Base-by-base conservation (phyloP, 1,140 invertebrate genomes). In the Drosophila sechellia region DNA sequence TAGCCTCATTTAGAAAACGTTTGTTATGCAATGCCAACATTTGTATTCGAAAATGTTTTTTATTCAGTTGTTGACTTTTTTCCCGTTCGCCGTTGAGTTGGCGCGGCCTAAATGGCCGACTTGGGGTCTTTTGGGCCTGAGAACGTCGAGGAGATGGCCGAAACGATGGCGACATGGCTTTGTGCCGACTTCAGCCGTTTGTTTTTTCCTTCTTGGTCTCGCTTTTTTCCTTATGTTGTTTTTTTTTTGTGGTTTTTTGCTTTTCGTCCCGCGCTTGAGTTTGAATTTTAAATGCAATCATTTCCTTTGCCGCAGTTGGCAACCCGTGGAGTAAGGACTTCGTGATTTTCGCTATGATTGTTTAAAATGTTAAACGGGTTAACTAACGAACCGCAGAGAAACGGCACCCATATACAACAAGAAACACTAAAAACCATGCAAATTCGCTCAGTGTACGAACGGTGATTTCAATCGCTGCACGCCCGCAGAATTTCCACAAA, bases 11-110 rank as follows among this genome's bases (percentile, higher is more conserved):
- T 91, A 91, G 83, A 89, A 89, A 91, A 91, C 89, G 89, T 91
- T 91, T 91, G 89, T 91, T 91, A 91, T 91, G 89, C 87, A 91
- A 91, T 90, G 89, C 89, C 89, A 91, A 89, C 89, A 91, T 90
- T 91, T 91, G 83, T 90, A 85, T 90, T 90, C 85, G 85, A 90
- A 90, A 90, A 90, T 90, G 85, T 90, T 90, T 90, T 90, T 90
- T 90, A 84, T 89, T 90, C 85, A 85, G 84, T 90, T 89, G 80
- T 81, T 80, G 80, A 90, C 85, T 86, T 78, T 87, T 85, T 79
- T 80, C 20, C 31, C 48, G 48, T n/a, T 74, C 60, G 52, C 79
- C 84, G 79, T 66, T 73, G 42, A 39, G 58, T 40, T 77, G 83
- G 50, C 73, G 78, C 78, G 79, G 84, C 85, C 84, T 81, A 90